phyloP scores from a whole-genome alignment of 2,888 invertebrate genomes.

The Eupithecia dodoneata region DNA sequence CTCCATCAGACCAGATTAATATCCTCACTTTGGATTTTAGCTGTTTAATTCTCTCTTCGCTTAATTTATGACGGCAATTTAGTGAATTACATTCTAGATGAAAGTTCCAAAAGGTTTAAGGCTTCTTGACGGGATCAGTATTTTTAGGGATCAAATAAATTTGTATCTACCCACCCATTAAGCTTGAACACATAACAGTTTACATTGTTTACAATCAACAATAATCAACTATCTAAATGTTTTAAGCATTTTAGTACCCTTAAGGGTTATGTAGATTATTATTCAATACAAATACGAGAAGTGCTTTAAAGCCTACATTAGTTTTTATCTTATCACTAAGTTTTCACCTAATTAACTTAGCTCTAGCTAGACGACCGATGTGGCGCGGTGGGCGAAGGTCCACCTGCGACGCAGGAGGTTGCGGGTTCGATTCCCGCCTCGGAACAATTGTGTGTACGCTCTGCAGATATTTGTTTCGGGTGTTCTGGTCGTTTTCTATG shows the following conservation, averaged over 20 bases:
- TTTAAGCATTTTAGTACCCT: not conserved
- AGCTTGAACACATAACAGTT: not conserved
- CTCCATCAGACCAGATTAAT: constrained; percentile 55
- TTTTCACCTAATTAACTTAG: no score
- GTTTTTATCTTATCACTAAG: no score
- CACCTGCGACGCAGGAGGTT: no score
- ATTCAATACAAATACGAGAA: no score
- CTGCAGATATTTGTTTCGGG: no score
- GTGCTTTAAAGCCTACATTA: no score
- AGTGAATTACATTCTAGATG: constrained; percentile 54
- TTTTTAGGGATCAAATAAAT: constrained; percentile 13
- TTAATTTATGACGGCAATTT: constrained; percentile 64
- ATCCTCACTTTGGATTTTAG: constrained; percentile 52
- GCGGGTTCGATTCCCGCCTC: no score
- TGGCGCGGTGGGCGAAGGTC: no score
- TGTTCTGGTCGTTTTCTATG: no score
- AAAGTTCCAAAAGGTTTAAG: constrained; percentile 32
- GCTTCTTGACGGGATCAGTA: constrained; percentile 6
- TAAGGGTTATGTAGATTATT: no score
- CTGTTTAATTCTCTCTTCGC: constrained; percentile 60
- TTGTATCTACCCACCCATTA: constrained; percentile 26
- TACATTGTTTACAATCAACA: not conserved
- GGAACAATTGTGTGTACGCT: no score
- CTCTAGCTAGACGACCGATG: no score
- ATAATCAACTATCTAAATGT: not conserved